Conservation (phyloP, 2,113 vertebrate genomes). For the Orthonyx spaldingii region DNA sequence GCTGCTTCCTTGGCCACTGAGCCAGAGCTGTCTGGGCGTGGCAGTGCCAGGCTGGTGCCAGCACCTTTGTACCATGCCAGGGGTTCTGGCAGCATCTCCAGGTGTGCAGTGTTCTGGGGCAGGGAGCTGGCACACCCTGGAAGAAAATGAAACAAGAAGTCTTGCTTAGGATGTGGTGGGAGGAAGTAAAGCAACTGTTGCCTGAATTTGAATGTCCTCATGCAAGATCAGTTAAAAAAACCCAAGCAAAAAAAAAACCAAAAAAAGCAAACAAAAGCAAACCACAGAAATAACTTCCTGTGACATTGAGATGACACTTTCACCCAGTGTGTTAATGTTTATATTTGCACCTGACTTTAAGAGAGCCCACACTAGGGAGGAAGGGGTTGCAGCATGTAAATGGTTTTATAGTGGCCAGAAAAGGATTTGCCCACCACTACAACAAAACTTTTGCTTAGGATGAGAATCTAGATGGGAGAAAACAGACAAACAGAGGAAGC, state of each 20-base stretch:
- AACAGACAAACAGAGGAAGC: background rate
- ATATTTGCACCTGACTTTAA: background rate
- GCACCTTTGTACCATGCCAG: rapidly evolving
- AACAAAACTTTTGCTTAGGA: background rate
- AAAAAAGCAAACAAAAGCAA: background rate
- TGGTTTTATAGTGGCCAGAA: background rate
- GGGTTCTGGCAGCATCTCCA: background rate
- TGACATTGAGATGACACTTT: background rate
- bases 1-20: background rate
- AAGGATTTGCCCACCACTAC: background rate
- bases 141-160: background rate
- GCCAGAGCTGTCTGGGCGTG: background rate
- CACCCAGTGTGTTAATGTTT: background rate
- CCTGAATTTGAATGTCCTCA: background rate
- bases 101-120: rapidly evolving
- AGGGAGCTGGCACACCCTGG: background rate
- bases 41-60: background rate
- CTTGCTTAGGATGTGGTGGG: background rate
- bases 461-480: background rate
- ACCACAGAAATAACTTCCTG: background rate
- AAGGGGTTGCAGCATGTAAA: background rate
- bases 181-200: background rate
- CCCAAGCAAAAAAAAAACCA: rapidly evolving
- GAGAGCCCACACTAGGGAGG: background rate
- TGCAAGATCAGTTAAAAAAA: background rate